phyloP scores from a whole-genome alignment of 2,888 invertebrate species.

The Sipunculus nudus region DNA sequence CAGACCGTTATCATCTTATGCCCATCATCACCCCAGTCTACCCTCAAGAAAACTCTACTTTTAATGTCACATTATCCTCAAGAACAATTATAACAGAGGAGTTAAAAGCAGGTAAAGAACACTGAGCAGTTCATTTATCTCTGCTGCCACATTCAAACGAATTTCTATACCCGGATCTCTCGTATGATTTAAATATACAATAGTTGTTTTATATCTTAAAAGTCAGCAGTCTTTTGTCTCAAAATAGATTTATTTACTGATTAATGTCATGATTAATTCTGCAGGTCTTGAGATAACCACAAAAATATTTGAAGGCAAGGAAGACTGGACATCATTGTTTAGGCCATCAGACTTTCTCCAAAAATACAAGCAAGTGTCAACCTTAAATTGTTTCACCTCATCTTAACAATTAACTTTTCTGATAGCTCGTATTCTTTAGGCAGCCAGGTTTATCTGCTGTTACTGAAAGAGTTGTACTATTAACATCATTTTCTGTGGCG shows the following conservation, averaged over 20 bases:
- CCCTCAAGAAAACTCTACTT: conserved; percentile 99
- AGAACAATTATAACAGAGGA: conserved; percentile 92
- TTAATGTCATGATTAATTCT: too few species aligned
- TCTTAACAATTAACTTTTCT: not conserved
- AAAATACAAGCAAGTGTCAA: conserved; percentile 74
- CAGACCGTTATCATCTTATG: conserved; percentile 96
- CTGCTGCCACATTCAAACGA: too few species aligned
- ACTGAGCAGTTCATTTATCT: too few species aligned
- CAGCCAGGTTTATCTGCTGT: too few species aligned
- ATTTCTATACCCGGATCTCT: too few species aligned
- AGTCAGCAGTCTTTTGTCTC: too few species aligned
- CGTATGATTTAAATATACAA: too few species aligned
- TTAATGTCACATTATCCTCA: conserved; percentile 95
- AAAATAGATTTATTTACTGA: too few species aligned
- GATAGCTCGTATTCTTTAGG: too few species aligned
- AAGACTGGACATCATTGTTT: conserved; percentile 90
- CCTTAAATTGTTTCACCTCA: not conserved
- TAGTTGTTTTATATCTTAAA: too few species aligned
- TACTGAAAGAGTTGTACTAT: not conserved
- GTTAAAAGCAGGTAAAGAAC: conserved; percentile 76
- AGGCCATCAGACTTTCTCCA: conserved; percentile 92
- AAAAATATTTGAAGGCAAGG: conserved; percentile 80
- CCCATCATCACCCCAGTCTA: conserved; percentile 99
- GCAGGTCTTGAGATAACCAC: conserved; percentile 56
- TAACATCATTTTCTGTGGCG: not conserved